These are phyloP conservation scores for Agrotis puta DNA, from an alignment of 2,888 invertebrate species.

Conservation along the genomic window DNA sequence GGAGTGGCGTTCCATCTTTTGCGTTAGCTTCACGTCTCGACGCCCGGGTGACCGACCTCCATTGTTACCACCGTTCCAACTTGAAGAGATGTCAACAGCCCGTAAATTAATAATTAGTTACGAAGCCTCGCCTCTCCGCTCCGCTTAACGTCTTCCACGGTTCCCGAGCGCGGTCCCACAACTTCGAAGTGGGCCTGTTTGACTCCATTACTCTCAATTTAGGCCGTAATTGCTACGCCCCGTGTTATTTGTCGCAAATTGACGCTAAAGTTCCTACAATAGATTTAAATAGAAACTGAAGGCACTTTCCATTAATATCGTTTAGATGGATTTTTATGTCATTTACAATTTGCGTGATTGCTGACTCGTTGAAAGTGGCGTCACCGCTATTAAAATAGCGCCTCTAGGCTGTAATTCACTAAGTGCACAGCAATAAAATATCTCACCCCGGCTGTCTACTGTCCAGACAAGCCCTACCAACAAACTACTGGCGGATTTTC, in stretches of 20 bases:
- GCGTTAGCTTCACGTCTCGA: constrained; percentile 32
- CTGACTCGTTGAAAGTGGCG: constrained; percentile 7
- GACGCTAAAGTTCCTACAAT: constrained; percentile 46
- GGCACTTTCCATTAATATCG: constrained; percentile 45
- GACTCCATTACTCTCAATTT: constrained; percentile 61
- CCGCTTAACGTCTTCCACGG: constrained; percentile 57
- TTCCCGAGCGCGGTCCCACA: constrained; percentile 34
- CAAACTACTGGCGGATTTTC: constrained; percentile 14
- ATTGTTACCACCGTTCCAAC: constrained; percentile 57
- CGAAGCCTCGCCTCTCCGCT: constrained; percentile 62
- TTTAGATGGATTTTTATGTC: constrained; percentile 39
- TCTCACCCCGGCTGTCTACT: neutral
- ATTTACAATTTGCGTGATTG: constrained; percentile 34
- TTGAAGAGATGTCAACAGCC: constrained; percentile 70
- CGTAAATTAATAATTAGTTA: constrained; percentile 71
- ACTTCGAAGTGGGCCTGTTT: constrained; percentile 35
- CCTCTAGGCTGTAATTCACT: neutral
- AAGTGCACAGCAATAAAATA: constrained; percentile 5
- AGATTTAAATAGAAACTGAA: constrained; percentile 54
- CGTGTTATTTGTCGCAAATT: constrained; percentile 56
- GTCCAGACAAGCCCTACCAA: neutral
- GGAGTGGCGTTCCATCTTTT: constrained; percentile 37
- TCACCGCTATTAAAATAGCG: neutral
- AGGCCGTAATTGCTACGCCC: constrained; percentile 55
- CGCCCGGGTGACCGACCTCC: constrained; percentile 60